Evolutionary conservation across 1,140 invertebrate genomes (phyloP).

Genomic region (Cotesia chilonis): DNA sequence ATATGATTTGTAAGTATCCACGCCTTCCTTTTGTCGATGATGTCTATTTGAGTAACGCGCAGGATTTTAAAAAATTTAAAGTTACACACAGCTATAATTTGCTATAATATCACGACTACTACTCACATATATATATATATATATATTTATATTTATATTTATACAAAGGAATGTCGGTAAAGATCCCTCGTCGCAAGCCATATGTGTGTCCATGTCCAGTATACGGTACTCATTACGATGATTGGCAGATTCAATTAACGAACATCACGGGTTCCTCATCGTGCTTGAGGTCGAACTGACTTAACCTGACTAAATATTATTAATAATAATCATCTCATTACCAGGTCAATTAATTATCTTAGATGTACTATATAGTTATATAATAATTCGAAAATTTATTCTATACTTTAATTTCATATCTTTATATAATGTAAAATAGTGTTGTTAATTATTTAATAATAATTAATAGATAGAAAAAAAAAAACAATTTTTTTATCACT

Average conservation of each 20-base stretch:
- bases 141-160: no score
- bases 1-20: constrained; percentile 49
- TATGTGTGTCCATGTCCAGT: not conserved
- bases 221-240: constrained; percentile 61
- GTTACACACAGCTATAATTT: not conserved
- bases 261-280: constrained; percentile 47
- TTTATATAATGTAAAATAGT: no score
- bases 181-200: no score
- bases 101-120: no score
- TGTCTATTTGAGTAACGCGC: constrained; percentile 1
- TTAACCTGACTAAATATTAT: constrained; percentile 66
- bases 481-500: no score
- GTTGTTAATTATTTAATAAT: no score
- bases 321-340: constrained; percentile 67
- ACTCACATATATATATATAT: no score
- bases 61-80: constrained; percentile 10
- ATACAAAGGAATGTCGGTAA: no score
- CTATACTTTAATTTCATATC: no score
- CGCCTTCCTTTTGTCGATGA: constrained; percentile 31
- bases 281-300: constrained; percentile 58
- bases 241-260: constrained; percentile 67
- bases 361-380: constrained; percentile 18
- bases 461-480: no score
- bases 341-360: constrained; percentile 63
- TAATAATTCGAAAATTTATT: not conserved